phyloP scores from a whole-genome alignment of 1,140 invertebrate species.

The Drosophila mayri region DNA sequence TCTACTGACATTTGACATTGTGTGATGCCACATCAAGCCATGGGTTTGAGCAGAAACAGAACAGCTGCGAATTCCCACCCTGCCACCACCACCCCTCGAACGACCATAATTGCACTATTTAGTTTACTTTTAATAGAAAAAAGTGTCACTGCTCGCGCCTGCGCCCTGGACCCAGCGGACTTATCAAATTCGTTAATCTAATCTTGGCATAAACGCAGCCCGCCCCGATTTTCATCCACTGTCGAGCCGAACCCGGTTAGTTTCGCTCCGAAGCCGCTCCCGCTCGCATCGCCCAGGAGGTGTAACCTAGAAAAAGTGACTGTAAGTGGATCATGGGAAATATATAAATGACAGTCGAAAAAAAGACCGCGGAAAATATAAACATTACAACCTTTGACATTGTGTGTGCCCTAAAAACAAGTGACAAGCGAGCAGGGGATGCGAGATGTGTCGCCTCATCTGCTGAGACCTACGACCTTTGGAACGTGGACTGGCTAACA shows the following conservation, averaged over 20 bases:
- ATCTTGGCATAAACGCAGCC: slow-evolving; percentile 50
- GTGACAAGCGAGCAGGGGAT: background rate
- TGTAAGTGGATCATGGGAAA: slow-evolving; percentile 22
- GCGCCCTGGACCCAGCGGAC: slow-evolving; percentile 41
- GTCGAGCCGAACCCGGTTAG: slow-evolving; percentile 11
- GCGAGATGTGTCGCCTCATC: slow-evolving; percentile 2
- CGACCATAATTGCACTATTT: slow-evolving; percentile 12
- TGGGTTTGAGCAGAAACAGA: slow-evolving; percentile 23
- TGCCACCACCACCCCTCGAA: slow-evolving; percentile 14
- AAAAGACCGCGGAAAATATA: slow-evolving; percentile 3
- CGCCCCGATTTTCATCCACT: slow-evolving; percentile 10
- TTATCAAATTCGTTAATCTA: slow-evolving; percentile 70
- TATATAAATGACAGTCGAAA: slow-evolving; percentile 3
- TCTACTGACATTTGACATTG: slow-evolving; percentile 1
- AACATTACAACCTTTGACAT: background rate
- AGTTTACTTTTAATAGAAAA: slow-evolving; percentile 23
- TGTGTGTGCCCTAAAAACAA: background rate
- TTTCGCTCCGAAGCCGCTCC: slow-evolving; percentile 56
- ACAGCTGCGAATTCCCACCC: slow-evolving; percentile 19
- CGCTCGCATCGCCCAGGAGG: slow-evolving; percentile 23
- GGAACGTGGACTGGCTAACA: slow-evolving; percentile 54
- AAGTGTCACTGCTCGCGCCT: slow-evolving; percentile 45
- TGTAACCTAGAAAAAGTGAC: slow-evolving; percentile 22
- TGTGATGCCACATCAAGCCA: slow-evolving; percentile 8
- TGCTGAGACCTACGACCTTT: slow-evolving; percentile 62